Percentiles rank a stretch among this genome's conserved stretches.
phyloP scores from a whole-genome alignment of 2,113 vertebrate genomes.

The Manacus vitellinus region DNA sequence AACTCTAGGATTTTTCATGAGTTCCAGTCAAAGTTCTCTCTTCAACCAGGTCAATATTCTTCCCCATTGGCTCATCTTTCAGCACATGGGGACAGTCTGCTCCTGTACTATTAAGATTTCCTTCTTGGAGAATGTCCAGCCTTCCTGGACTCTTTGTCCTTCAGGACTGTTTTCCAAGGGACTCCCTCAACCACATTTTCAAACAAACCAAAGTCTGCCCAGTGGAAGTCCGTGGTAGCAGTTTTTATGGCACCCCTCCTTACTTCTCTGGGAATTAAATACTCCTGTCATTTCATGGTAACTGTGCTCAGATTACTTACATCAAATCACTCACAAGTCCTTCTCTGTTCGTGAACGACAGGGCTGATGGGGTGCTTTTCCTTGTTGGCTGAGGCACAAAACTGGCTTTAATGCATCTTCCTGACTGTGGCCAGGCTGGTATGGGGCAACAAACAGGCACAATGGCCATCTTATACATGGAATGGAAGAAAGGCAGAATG shows the following conservation, averaged over 20 bases:
- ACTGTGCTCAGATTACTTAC: neutral
- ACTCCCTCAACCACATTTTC: neutral
- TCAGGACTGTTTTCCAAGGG: neutral
- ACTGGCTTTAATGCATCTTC: neutral
- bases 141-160: neutral
- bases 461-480: rapidly evolving
- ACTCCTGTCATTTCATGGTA: neutral
- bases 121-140: neutral
- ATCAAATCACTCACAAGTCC: neutral
- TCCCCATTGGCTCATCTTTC: neutral
- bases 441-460: neutral
- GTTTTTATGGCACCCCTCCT: neutral
- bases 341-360: neutral
- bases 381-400: neutral
- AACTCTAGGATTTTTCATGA: neutral
- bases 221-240: neutral
- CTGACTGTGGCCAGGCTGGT: neutral
- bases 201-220: neutral
- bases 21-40: neutral
- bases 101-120: neutral
- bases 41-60: neutral
- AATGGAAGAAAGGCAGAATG: neutral
- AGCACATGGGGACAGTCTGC: neutral
- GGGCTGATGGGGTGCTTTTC: neutral
- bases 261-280: neutral